Conservation (phyloP, 2,113 vertebrate species). For the Thunnus maccoyii region DNA sequence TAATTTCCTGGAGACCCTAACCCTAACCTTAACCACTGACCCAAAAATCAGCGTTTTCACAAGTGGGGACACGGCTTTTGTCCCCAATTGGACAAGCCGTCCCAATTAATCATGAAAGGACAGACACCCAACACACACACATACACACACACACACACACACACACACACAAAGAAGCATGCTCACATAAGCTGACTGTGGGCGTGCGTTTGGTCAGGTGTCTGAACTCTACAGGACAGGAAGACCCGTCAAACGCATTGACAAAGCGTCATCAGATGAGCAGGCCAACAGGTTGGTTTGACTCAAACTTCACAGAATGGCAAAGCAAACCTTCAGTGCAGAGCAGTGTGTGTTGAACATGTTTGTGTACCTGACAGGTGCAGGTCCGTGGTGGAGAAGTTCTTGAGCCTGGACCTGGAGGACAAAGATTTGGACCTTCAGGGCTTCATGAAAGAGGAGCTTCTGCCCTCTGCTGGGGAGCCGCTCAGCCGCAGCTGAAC, state of each 20-base stretch:
- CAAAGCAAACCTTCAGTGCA: neutral
- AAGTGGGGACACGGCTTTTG: no score
- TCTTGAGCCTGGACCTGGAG: conserved; percentile 91
- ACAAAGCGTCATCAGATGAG: conserved; percentile 73
- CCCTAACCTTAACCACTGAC: no score
- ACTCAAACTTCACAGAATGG: neutral
- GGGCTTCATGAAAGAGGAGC: conserved; percentile 88
- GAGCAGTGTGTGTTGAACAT: neutral
- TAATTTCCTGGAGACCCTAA: no score
- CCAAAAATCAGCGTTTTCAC: no score
- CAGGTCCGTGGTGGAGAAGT: conserved; percentile 89
- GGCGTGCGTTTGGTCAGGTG: conserved; percentile 75
- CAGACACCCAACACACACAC: no score
- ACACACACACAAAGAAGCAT: neutral
- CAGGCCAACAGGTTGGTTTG: conserved; percentile 75
- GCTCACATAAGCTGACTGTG: neutral
- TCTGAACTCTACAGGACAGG: conserved; percentile 90
- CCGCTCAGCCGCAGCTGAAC: conserved; percentile 70
- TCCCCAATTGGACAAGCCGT: no score
- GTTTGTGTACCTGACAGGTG: conserved; percentile 81
- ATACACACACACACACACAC: no score
- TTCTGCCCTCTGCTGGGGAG: conserved; percentile 85
- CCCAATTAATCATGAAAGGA: no score
- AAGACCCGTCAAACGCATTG: conserved; percentile 84
- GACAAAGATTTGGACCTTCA: conserved; percentile 88